Percentiles rank a stretch among this genome's conserved stretches.
Evolutionary conservation across 2,888 invertebrate species (phyloP).

Genomic region (Oxystoma pomonae): DNA sequence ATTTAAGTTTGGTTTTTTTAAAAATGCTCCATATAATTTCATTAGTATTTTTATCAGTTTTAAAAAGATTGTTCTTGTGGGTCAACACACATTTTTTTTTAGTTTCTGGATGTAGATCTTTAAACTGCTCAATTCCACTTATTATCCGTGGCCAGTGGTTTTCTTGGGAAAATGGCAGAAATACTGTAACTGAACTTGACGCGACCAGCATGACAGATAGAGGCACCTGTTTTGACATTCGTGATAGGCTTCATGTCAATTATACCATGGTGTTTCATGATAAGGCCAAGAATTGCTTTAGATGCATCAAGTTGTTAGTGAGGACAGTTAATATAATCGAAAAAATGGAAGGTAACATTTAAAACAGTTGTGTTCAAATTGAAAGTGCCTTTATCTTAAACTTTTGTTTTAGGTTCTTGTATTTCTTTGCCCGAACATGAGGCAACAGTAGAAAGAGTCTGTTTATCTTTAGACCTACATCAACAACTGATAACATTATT

Average conservation of each 20-base stretch:
- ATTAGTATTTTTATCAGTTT: not conserved
- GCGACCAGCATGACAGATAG: conserved; percentile 71
- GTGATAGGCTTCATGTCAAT: conserved; percentile 72
- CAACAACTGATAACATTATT: conserved; percentile 82
- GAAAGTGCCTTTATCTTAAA: not conserved
- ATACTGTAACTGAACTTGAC: conserved; percentile 79
- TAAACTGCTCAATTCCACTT: conserved; percentile 66
- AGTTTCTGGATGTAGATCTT: conserved; percentile 20
- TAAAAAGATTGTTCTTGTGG: not conserved
- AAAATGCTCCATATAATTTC: not conserved
- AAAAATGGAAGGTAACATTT: conserved; percentile 70
- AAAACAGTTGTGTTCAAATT: not conserved
- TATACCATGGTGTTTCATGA: conserved; percentile 78
- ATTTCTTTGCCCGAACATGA: conserved; percentile 62
- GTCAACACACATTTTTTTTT: conserved; percentile 11
- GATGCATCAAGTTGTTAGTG: conserved; percentile 80
- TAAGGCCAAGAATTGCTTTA: conserved; percentile 63
- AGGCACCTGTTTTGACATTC: conserved; percentile 69
- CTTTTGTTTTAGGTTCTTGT: conserved; percentile 40
- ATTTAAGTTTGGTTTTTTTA: not conserved
- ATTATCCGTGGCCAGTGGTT: conserved; percentile 86
- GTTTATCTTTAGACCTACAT: conserved; percentile 67
- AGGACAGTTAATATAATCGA: conserved; percentile 86
- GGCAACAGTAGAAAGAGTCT: conserved; percentile 73
- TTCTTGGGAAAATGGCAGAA: conserved; percentile 82